Percentiles rank a stretch among this genome's conserved stretches.
phyloP scores from a whole-genome alignment of 2,113 vertebrate genomes.

The Notarius quadriscutis region DNA sequence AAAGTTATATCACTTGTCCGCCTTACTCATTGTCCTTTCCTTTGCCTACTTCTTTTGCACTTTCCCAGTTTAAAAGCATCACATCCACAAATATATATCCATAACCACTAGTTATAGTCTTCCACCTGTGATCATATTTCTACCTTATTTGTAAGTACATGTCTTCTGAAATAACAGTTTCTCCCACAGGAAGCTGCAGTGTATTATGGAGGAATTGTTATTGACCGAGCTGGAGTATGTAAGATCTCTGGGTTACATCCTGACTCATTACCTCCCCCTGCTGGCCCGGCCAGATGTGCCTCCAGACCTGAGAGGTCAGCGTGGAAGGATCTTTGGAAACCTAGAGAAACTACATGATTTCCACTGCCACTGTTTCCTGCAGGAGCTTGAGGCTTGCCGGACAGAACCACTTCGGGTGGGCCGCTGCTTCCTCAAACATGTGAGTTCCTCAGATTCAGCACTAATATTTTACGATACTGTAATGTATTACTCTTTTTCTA shows the following conservation, averaged over 20 bases:
- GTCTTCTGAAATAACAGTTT: neutral
- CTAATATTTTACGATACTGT: neutral
- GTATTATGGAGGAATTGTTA: constrained; percentile 74
- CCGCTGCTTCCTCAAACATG: constrained; percentile 73
- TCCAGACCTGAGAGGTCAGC: constrained; percentile 75
- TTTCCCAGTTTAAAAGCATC: constrained; percentile 57
- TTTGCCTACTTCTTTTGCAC: constrained; percentile 30
- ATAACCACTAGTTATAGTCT: constrained; percentile 56
- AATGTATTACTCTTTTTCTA: neutral
- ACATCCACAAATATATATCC: constrained; percentile 59
- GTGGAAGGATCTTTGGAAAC: constrained; percentile 75
- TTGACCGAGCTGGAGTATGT: constrained; percentile 75
- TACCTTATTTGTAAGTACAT: constrained; percentile 6
- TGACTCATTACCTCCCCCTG: constrained; percentile 73
- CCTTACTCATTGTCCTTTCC: neutral
- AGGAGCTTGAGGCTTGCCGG: constrained; percentile 68
- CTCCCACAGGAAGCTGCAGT: constrained; percentile 66
- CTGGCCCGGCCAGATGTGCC: constrained; percentile 73
- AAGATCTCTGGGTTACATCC: constrained; percentile 71
- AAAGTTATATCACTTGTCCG: neutral
- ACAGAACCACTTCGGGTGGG: constrained; percentile 70
- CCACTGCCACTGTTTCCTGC: constrained; percentile 71
- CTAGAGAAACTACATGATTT: constrained; percentile 77
- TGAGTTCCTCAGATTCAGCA: constrained; percentile 52
- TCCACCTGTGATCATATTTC: neutral